A percentile compares a stretch with the other conserved stretches of the same genome.
Conservation (phyloP, 2,113 vertebrate species). For the Otis tarda region DNA sequence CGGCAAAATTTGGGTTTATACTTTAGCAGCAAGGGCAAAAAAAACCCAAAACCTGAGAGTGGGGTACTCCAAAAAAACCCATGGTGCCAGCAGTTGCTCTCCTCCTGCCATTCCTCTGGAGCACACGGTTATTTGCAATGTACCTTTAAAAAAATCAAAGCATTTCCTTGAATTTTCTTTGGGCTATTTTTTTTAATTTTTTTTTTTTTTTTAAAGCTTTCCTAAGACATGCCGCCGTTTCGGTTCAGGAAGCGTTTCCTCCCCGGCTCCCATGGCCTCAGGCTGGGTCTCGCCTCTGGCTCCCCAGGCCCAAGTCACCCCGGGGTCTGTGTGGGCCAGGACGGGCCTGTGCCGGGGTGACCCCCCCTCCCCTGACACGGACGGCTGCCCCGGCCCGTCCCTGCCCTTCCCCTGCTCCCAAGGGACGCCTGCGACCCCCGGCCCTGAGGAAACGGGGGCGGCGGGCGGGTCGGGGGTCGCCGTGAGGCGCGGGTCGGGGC, state of each 20-base stretch:
- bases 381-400: no score
- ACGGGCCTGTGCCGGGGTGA: rapidly evolving
- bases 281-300: no score
- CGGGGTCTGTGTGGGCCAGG: no score
- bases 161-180: neutral
- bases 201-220: neutral
- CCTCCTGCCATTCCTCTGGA: neutral
- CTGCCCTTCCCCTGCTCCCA: no score
- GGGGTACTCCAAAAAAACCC: neutral
- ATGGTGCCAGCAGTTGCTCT: neutral
- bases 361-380: neutral
- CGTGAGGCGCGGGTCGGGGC: no score
- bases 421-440: no score
- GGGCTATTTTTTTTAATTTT: no score
- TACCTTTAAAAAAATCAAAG: conserved; percentile 1
- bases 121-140: neutral
- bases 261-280: neutral
- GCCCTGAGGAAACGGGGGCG: no score
- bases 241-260: neutral
- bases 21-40: neutral
- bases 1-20: neutral
- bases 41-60: neutral
- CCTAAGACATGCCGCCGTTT: neutral
- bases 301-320: no score
- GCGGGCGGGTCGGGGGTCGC: neutral